Base-by-base conservation (phyloP, 2,797 vertebrate genomes). In the Avahi laniger region DNA sequence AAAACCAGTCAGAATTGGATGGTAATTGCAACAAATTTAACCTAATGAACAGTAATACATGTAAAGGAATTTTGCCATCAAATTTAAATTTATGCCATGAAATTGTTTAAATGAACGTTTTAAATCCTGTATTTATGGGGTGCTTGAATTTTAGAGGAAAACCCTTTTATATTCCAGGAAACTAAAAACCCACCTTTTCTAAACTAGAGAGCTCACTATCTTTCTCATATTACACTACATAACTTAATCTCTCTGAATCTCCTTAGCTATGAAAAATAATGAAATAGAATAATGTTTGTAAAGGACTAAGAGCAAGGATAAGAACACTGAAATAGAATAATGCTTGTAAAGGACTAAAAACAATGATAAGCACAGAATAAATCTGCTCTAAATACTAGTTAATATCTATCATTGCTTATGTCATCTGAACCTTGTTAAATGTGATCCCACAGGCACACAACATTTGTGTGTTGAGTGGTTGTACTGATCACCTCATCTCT, bases 21-120 rank as follows among this genome's bases (percentile, higher is more conserved):
- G 65, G 89, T 98, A 98, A 98, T 98, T 97, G 97, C 89, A 97
- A 96, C 95, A 97, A 96, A 97, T 97, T 97, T 96, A 95, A 67
- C 76, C 26, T 96, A 95, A 98, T 97, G 98, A 97, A 98, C 96
- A 98, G 82, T 98, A 98, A 98, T 98, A 97, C 96, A 98, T 97
- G 90, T 95, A 94, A 97, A 95, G 83, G 72, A 96, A 65, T 94
- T 98, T 1, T 97, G 83, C 96, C 93, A 97, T 97, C 96, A 98
- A 97, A 97, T 98, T 97, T 92, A 98, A 95, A 95, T 97, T 89
- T 97, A 96, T 94, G 95, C 67, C 89, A 61, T 93, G 81, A 96
- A 97, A 97, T 97, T 97, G 97, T 94, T 97, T 95, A 94, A 98
- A 93, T 96, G 97, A 91, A 90, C 20, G 92, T 83, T 90, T 81